Evolutionary conservation across 2,888 invertebrate genomes (phyloP).

Genomic region (Nephrotoma flavescens): DNA sequence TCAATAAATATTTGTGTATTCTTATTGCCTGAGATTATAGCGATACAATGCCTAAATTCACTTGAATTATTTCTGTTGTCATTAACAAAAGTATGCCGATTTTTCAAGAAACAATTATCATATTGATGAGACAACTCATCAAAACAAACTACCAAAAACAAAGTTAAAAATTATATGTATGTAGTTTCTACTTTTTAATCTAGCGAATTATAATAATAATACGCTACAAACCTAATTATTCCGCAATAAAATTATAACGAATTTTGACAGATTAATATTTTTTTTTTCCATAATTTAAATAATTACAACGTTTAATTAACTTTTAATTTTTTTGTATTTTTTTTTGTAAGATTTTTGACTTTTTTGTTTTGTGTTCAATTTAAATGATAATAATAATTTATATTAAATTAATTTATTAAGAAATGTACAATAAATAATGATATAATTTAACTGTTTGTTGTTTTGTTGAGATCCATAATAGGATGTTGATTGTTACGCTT

Average conservation of each 20-base stretch:
- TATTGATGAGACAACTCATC: no score
- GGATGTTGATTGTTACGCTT: background rate
- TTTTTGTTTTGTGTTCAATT: constrained; percentile 1
- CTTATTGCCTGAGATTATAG: no score
- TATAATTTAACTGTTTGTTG: background rate
- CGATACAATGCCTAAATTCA: no score
- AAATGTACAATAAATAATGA: constrained; percentile 7
- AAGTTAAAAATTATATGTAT: no score
- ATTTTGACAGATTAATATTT: no score
- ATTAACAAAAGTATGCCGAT: no score
- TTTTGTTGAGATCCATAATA: background rate
- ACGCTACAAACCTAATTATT: background rate
- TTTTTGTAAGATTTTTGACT: background rate
- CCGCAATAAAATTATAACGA: background rate
- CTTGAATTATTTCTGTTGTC: no score
- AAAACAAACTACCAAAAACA: no score
- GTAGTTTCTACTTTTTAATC: no score
- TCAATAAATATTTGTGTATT: no score
- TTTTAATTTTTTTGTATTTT: background rate
- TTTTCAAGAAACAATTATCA: no score
- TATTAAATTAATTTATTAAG: constrained; percentile 6
- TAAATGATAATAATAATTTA: constrained; percentile 4
- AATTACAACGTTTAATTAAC: background rate
- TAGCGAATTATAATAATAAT: no score
- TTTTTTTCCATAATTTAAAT: background rate